Base-by-base conservation (phyloP, 2,113 vertebrate genomes). In the Pseudorhombus dupliciocellatus region DNA sequence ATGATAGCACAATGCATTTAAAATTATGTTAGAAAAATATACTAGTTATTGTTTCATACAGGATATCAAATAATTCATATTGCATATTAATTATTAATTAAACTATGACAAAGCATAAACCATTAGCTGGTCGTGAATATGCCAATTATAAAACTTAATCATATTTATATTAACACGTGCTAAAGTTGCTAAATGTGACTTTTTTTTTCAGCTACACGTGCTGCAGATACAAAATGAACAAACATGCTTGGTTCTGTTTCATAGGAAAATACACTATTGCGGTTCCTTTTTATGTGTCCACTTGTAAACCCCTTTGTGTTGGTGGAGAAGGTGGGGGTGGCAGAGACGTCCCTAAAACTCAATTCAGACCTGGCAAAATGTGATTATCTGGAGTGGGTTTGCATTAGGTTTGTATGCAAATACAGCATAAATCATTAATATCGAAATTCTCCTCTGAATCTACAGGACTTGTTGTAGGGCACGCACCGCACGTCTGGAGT, bases 361-460 rank as follows among this genome's bases (percentile, higher is more conserved):
- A 90, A 90, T 92, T 90, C 89, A 84, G 81, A 87, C 73, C 87
- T 80, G 80, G 86, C 75, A 77, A 91, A 93, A 94, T 92, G 84
- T 92, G 91, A 93, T 93, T 93, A 93, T 92, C 85, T 92, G 87
- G 91, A 93, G 91, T 91, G 91, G 85, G 84, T 90, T 90, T 91
- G 92, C 89, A 92, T 93, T 92, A 91, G 88, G 91, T 92, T 93
- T 92, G 92, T 90, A 93, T 93, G 93, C 92, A 93, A 93, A 93
- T 93, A 87, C 60, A 37, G 83, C 86, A 92, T 92, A 88, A 90
- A 91, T 93, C 90, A 93, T 93, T 92, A 91, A 92, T 92, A 92
- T 92, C 77, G 86, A 92, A 90, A 93, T 86, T 92, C 84, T 88
- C 86, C 69, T 70, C 77, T 89, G 88, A 91, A 91, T 89, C 83